Conservation (phyloP, 2,888 invertebrate species). For the Hymenopus coronatus region DNA sequence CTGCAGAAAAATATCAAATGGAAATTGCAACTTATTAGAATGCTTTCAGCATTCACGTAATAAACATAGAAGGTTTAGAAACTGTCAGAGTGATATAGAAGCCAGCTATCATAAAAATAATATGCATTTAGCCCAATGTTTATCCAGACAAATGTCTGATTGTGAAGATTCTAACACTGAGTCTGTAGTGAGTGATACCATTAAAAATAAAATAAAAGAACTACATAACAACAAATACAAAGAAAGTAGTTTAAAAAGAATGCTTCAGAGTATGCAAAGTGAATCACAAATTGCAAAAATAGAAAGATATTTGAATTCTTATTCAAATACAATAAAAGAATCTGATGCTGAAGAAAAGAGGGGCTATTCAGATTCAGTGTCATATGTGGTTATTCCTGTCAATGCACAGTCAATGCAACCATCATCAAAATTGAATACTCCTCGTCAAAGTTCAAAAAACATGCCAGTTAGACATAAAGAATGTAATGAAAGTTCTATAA, state of each 20-base stretch:
- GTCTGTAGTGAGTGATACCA: background rate
- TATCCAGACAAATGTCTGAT: background rate
- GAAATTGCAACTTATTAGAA: background rate
- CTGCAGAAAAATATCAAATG: background rate
- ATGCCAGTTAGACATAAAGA: background rate
- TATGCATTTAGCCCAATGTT: background rate
- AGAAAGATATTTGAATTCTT: background rate
- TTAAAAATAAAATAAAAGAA: background rate
- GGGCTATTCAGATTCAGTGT: background rate
- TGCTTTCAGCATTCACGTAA: no score
- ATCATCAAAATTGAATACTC: background rate
- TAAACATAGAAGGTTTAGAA: background rate
- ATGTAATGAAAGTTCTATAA: background rate
- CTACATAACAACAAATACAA: background rate
- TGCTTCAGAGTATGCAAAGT: background rate
- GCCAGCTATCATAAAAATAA: background rate
- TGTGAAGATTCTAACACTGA: background rate
- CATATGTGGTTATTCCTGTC: background rate
- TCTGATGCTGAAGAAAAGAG: background rate
- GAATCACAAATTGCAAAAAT: background rate
- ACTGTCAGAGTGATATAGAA: background rate
- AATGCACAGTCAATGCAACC: background rate
- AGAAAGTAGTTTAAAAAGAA: background rate
- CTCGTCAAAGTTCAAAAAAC: background rate
- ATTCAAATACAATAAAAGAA: background rate